phyloP scores from a whole-genome alignment of 1,140 invertebrate species.

The Brachionus plicatilis region DNA sequence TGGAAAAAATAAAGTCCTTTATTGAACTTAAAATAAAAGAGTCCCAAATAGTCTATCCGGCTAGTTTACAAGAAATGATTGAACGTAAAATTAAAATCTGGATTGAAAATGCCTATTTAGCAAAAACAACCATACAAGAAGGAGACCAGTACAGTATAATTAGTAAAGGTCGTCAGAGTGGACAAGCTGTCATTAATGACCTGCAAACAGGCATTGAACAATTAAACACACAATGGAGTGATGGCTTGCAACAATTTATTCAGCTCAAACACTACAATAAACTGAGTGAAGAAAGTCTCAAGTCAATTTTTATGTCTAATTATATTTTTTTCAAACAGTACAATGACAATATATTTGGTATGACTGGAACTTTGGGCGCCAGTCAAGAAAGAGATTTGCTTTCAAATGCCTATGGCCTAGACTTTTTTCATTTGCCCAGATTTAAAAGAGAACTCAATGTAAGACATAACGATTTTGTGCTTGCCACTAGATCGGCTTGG shows the following conservation, averaged over 20 bases:
- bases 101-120: background rate
- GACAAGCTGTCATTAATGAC: background rate
- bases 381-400: background rate
- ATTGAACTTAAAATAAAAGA: background rate
- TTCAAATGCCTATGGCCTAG: background rate
- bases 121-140: background rate
- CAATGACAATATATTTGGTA: background rate
- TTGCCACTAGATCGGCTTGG: background rate
- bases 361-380: background rate
- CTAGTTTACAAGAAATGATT: background rate
- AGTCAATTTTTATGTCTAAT: slow-evolving; percentile 1
- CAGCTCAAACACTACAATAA: slow-evolving; percentile 14
- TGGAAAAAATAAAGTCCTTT: background rate
- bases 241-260: slow-evolving; percentile 34
- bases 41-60: background rate
- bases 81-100: background rate
- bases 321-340: background rate
- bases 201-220: slow-evolving; percentile 26
- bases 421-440: background rate
- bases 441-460: background rate
- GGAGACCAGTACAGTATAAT: background rate
- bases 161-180: background rate
- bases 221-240: background rate
- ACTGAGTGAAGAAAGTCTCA: background rate
- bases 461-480: background rate